A percentile compares a stretch with the other conserved stretches of the same genome.
Conservation (phyloP, 2,113 vertebrate genomes). For the Myiagra hebetior region DNA sequence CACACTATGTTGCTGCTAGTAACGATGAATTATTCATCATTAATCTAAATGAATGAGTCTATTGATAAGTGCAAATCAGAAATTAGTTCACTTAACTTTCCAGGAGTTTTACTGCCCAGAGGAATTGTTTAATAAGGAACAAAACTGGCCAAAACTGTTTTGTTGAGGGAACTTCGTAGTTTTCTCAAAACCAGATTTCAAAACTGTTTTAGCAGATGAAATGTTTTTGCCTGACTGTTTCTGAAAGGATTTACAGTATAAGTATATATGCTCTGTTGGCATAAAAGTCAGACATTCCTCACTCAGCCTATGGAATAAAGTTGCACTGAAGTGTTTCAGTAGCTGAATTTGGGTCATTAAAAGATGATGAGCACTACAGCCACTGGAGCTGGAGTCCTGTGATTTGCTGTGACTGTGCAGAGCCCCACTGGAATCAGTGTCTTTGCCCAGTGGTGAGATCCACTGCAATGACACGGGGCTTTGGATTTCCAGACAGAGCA, state of each 20-base stretch:
- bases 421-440: not conserved
- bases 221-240: not conserved
- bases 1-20: not conserved
- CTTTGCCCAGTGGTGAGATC: not conserved
- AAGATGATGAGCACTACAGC: not conserved
- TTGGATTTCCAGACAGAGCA: not conserved
- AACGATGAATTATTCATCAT: slow-evolving; percentile 7
- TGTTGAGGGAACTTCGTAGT: not conserved
- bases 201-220: not conserved
- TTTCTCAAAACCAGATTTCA: not conserved
- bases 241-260: not conserved
- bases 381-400: not conserved
- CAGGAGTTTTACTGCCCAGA: not conserved
- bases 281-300: not conserved
- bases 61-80: slow-evolving; percentile 1
- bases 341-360: not conserved
- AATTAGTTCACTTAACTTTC: not conserved
- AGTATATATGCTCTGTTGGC: not conserved
- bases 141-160: not conserved
- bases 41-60: not conserved
- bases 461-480: not conserved
- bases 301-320: not conserved
- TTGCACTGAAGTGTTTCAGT: not conserved
- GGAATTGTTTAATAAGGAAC: not conserved
- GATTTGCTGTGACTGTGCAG: not conserved